These are phyloP conservation scores for Boleophthalmus pectinirostris DNA, from an alignment of 2,113 vertebrate species.

Conservation along the genomic window DNA sequence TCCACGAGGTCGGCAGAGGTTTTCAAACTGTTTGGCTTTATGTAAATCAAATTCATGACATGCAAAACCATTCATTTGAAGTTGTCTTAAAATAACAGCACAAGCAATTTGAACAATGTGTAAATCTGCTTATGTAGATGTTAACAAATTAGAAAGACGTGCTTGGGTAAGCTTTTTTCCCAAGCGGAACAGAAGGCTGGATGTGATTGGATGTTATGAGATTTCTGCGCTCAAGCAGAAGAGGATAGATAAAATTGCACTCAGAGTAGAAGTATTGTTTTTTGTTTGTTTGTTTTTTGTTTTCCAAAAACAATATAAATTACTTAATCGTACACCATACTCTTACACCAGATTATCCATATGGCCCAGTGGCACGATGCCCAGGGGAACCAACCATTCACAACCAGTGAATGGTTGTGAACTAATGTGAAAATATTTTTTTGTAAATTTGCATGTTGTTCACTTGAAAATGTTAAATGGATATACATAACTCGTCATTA, in stretches of 20 bases:
- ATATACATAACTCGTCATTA: too few species aligned
- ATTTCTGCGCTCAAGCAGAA: slow-evolving; percentile 26
- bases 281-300: not conserved
- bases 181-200: slow-evolving; percentile 7
- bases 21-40: slow-evolving; percentile 61
- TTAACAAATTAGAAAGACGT: slow-evolving; percentile 41
- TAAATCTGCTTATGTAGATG: slow-evolving; percentile 36
- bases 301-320: too few species aligned
- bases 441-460: too few species aligned
- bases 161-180: slow-evolving; percentile 1
- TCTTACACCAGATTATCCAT: too few species aligned
- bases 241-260: not conserved
- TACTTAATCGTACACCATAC: too few species aligned
- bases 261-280: not conserved
- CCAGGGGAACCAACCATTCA: too few species aligned
- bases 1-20: slow-evolving; percentile 53
- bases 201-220: slow-evolving; percentile 21
- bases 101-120: slow-evolving; percentile 30
- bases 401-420: too few species aligned
- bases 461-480: too few species aligned
- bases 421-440: too few species aligned
- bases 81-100: slow-evolving; percentile 50
- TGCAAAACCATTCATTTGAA: slow-evolving; percentile 53
- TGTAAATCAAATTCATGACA: slow-evolving; percentile 62
- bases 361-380: too few species aligned